Base-by-base conservation (phyloP, 2,888 invertebrate species). In the Cantharis lateralis region DNA sequence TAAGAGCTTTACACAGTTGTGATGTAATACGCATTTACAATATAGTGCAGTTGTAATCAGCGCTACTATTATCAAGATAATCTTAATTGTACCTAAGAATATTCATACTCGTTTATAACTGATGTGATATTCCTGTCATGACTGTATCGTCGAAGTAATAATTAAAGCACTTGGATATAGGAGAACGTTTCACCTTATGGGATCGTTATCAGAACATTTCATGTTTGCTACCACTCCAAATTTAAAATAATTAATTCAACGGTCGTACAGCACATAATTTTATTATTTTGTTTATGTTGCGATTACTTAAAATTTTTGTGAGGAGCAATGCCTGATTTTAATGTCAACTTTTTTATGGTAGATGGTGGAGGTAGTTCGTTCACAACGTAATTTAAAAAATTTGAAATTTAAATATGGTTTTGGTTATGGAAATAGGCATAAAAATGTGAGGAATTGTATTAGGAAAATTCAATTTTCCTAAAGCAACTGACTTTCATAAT, bases 21-120 rank as follows among this genome's bases (percentile, higher is more conserved):
- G 70, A 28, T 74, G 68, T 75, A 74, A 70, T 74, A 74, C 75
- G 75, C 75, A 75, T 66, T 75, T 71, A 71, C 75, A 68, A 75
- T 75, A 75, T 28, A 75, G 62, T 62, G 74, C 66, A 75, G 64
- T 75, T 75, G 75, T 75, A 75, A 75, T 75, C 71, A 75, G 62
- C 71, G 32, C 48, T 20, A 62, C 64, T 76, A 70, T 69, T 72
- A 76, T 72, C 72, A 48, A 20, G 16, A 63, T 70, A 68, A 76
- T 76, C 76, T 62, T 24, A 64, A 72, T 72, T 70, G 69, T 64
- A 70, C 72, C 72, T 75, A 72, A 76, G 76, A 76, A 76, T 72
- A 76, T 72, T 72, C 63, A 72, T 69, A 68, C 68, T 75, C 68
- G 63, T 75, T 75, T 70, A 74, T 70, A 48, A 66, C 64, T 61